phyloP scores from a whole-genome alignment of 2,888 invertebrate genomes.

The Lasioglossum marginatum region DNA sequence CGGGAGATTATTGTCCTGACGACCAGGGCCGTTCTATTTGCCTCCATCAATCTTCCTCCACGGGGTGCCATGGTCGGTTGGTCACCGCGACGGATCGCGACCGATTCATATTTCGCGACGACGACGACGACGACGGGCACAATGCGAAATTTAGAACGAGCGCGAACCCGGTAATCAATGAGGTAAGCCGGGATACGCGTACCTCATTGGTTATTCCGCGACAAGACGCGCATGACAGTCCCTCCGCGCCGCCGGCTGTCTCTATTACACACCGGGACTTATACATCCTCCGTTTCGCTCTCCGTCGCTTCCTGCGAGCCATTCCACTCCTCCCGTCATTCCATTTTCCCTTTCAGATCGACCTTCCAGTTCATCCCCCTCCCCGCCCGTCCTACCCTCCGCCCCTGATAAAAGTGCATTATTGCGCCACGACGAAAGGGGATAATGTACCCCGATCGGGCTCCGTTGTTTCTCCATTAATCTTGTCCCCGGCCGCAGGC shows the following conservation, averaged over 20 bases:
- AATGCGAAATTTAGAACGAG: slow-evolving; percentile 68
- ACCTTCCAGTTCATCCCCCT: not conserved
- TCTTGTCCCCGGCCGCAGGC: slow-evolving; percentile 8
- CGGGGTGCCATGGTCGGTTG: not conserved
- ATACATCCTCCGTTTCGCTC: slow-evolving; percentile 3
- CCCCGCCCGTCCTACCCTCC: not conserved
- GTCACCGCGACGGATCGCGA: slow-evolving; percentile 23
- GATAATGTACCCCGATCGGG: slow-evolving; percentile 34
- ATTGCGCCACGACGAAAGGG: slow-evolving; percentile 46
- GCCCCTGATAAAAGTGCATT: slow-evolving; percentile 39
- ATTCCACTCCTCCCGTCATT: slow-evolving; percentile 1
- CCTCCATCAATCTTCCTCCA: slow-evolving; percentile 61
- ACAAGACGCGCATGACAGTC: slow-evolving; percentile 65
- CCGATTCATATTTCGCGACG: slow-evolving; percentile 59
- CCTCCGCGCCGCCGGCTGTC: not conserved
- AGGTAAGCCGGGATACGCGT: slow-evolving; percentile 62
- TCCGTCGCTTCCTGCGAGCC: slow-evolving; percentile 9
- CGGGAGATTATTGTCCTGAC: slow-evolving; percentile 59
- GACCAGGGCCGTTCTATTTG: slow-evolving; percentile 59
- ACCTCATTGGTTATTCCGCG: slow-evolving; percentile 64
- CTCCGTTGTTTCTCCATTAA: slow-evolving; percentile 46
- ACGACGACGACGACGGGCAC: slow-evolving; percentile 34
- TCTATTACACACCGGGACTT: not conserved
- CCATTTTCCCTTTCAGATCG: slow-evolving; percentile 21
- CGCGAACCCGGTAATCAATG: slow-evolving; percentile 69